phyloP scores from a whole-genome alignment of 1,140 invertebrate genomes.

The Melanaphis sacchari region DNA sequence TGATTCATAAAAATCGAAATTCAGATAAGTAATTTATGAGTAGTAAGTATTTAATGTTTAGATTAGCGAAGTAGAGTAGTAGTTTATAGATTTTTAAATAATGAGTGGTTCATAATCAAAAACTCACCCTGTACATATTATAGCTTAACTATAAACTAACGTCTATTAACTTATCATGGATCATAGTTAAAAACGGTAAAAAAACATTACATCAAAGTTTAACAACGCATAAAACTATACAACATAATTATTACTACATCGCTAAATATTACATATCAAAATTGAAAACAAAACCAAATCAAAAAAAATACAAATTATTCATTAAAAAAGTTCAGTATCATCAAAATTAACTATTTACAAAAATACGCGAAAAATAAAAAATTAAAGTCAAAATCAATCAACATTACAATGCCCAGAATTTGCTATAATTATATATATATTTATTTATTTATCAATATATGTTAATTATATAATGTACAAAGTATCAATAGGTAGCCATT shows the following conservation, averaged over 20 bases:
- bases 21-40: too few relatives aligned
- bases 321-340: background rate
- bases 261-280: background rate
- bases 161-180: background rate
- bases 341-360: background rate
- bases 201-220: background rate
- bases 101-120: too few relatives aligned
- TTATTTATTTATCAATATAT: too few relatives aligned
- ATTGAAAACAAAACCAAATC: background rate
- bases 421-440: too few relatives aligned
- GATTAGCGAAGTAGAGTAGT: too few relatives aligned
- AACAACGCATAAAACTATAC: background rate
- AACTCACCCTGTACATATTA: background rate
- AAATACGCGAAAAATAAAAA: too few relatives aligned
- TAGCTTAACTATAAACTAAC: background rate
- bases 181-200: background rate
- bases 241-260: background rate
- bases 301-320: background rate
- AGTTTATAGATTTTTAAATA: too few relatives aligned
- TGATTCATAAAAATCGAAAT: too few relatives aligned
- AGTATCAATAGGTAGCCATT: background rate
- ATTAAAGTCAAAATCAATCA: background rate
- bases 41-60: too few relatives aligned
- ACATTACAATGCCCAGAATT: background rate
- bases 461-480: background rate